A percentile compares a stretch with the other conserved stretches of the same genome.
These are phyloP conservation scores for Lagorchestes hirsutus DNA, from an alignment of 2,797 vertebrate genomes.

Conservation along the genomic window DNA sequence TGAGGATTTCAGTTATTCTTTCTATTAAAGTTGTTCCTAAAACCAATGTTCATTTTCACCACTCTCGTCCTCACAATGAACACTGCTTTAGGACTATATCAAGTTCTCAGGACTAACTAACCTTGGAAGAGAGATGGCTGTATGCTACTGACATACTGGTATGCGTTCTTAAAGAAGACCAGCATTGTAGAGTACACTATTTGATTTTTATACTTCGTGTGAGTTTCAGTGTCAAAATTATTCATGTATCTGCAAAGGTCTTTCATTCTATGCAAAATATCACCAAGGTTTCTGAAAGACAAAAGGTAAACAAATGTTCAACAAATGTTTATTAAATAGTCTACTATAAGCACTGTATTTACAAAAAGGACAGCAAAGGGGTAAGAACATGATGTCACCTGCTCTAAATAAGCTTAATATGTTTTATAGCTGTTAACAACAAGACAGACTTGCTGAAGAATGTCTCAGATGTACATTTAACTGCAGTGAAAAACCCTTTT, in stretches of 20 bases:
- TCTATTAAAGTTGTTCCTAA: neutral
- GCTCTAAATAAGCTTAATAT: neutral
- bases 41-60: neutral
- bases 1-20: neutral
- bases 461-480: neutral
- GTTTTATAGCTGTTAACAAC: neutral
- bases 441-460: neutral
- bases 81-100: neutral
- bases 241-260: slow-evolving; percentile 96
- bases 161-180: slow-evolving; percentile 97
- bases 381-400: neutral
- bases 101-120: slow-evolving; percentile 84
- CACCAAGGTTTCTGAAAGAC: slow-evolving; percentile 91
- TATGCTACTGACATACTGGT: slow-evolving; percentile 94
- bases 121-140: slow-evolving; percentile 96
- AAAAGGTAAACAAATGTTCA: slow-evolving; percentile 31
- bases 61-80: neutral
- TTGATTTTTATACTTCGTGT: slow-evolving; percentile 94
- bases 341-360: neutral
- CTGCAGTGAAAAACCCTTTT: neutral
- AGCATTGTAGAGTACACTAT: slow-evolving; percentile 94
- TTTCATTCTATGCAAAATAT: slow-evolving; percentile 95
- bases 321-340: neutral
- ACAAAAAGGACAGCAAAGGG: neutral
- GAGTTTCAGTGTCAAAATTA: slow-evolving; percentile 94